Evolutionary conservation across 2,888 invertebrate genomes (phyloP).

Genomic region (Drosophila kanekoi): DNA sequence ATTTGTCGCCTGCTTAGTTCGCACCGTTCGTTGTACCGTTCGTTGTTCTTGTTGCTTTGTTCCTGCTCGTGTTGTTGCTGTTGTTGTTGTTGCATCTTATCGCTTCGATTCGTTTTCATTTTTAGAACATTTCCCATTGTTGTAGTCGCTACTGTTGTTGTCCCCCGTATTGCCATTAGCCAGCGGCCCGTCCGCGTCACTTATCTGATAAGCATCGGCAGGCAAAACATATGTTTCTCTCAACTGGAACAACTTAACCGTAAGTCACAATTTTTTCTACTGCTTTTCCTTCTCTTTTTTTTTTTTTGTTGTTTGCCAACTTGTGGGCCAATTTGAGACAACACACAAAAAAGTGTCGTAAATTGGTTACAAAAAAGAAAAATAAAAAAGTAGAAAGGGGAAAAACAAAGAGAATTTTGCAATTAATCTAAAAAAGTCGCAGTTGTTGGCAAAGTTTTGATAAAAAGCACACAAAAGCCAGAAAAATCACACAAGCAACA

Average conservation of each 20-base stretch:
- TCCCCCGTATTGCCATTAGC: conserved; percentile 17
- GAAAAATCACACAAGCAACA: background rate
- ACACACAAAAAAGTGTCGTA: conserved; percentile 6
- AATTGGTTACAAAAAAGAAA: conserved; percentile 16
- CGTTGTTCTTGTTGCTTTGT: conserved; percentile 5
- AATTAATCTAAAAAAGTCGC: conserved; percentile 19
- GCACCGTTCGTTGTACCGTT: conserved; percentile 8
- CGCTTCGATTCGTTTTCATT: conserved; percentile 58
- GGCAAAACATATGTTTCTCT: conserved; percentile 64
- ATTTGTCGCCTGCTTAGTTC: conserved; percentile 4
- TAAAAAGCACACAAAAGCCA: conserved; percentile 7
- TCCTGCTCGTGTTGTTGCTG: background rate
- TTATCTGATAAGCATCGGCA: conserved; percentile 74
- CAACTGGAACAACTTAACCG: conserved; percentile 44
- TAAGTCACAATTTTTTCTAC: conserved; percentile 9
- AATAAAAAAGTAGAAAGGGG: background rate
- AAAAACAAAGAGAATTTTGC: conserved; percentile 10
- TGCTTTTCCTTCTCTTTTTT: too few relatives aligned
- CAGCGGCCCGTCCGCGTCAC: conserved; percentile 32
- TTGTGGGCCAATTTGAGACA: conserved; percentile 23
- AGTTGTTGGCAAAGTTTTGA: conserved; percentile 30
- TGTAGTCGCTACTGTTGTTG: conserved; percentile 22
- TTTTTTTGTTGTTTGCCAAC: conserved; percentile 15
- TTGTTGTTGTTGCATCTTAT: conserved; percentile 58
- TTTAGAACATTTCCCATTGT: conserved; percentile 63